phyloP scores from a whole-genome alignment of 2,113 vertebrate genomes.

The Scomber scombrus region DNA sequence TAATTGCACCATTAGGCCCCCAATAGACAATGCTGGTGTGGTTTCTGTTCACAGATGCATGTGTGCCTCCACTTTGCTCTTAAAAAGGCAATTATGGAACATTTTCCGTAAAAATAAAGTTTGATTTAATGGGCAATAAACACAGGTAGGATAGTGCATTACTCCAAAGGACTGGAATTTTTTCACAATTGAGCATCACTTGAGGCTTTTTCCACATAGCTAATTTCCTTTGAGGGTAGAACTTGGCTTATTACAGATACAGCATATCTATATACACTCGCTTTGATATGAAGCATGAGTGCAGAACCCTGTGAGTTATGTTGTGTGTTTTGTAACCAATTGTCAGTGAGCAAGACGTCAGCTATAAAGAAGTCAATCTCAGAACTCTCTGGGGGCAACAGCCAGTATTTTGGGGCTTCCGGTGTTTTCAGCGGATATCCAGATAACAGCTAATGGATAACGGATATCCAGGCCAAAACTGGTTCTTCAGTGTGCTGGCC shows the following conservation, averaged over 20 bases:
- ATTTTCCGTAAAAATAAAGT: constrained; percentile 95
- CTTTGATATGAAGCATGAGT: constrained; percentile 4
- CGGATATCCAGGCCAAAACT: no score
- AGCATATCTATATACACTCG: background rate
- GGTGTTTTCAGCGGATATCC: no score
- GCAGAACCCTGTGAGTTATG: background rate
- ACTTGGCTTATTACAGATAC: constrained; percentile 10
- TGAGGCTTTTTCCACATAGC: constrained; percentile 68
- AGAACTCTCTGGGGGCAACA: no score
- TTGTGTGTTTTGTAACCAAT: constrained; percentile 2
- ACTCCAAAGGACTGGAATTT: constrained; percentile 88
- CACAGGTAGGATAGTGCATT: constrained; percentile 92
- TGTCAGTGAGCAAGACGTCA: constrained; percentile 5
- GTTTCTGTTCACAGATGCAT: constrained; percentile 94
- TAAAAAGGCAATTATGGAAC: constrained; percentile 95
- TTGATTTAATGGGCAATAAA: constrained; percentile 98
- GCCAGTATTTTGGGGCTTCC: no score
- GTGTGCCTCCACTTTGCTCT: constrained; percentile 92
- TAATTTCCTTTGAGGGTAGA: constrained; percentile 70
- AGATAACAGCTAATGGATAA: no score
- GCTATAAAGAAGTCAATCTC: constrained; percentile 33
- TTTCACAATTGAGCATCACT: constrained; percentile 88
- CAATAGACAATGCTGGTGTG: constrained; percentile 93
- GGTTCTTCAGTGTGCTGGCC: no score
- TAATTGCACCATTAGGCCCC: constrained; percentile 97